Percentiles rank a stretch among this genome's conserved stretches.
Evolutionary conservation across 2,888 invertebrate genomes (phyloP).

Genomic region (Melieria omissa): DNA sequence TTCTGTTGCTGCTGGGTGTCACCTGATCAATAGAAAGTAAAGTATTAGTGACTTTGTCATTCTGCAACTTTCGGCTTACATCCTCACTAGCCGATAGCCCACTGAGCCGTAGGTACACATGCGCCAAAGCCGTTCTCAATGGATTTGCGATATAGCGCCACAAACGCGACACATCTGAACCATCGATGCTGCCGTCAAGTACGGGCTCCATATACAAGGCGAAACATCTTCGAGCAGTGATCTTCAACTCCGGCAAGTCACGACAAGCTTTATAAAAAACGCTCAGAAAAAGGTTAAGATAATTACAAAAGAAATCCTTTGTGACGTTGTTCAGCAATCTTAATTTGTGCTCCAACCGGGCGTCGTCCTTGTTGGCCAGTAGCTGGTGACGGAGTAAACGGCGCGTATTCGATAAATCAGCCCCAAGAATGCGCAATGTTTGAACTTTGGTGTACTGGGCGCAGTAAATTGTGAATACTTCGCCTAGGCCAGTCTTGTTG

Average conservation of each 20-base stretch:
- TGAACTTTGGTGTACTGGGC: conserved; percentile 84
- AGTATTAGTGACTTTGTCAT: too few relatives aligned
- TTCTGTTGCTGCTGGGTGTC: conserved; percentile 42
- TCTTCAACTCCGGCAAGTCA: conserved; percentile 83
- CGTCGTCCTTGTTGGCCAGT: conserved; percentile 17
- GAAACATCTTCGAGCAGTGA: conserved; percentile 83
- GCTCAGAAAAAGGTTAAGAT: conserved; percentile 83
- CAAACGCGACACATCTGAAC: conserved; percentile 75
- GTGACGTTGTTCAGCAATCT: conserved; percentile 44
- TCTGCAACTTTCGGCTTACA: too few relatives aligned
- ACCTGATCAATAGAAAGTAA: too few relatives aligned
- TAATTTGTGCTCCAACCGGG: conserved; percentile 45
- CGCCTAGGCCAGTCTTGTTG: conserved; percentile 75
- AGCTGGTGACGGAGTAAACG: conserved; percentile 36
- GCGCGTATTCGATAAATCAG: conserved; percentile 57
- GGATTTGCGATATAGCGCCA: conserved; percentile 85
- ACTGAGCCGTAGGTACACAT: conserved; percentile 77
- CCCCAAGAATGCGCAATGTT: conserved; percentile 68
- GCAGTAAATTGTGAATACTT: conserved; percentile 80
- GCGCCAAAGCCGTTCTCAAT: conserved; percentile 78
- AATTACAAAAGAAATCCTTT: conserved; percentile 76
- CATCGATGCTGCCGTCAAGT: conserved; percentile 72
- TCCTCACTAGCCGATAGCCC: conserved; percentile 50
- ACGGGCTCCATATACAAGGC: conserved; percentile 84
- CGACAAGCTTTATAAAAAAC: conserved; percentile 87